Evolutionary conservation across 2,113 vertebrate genomes (phyloP), one percentile per base, ranked within the genome.

Genomic region (Arizona elegans): DNA sequence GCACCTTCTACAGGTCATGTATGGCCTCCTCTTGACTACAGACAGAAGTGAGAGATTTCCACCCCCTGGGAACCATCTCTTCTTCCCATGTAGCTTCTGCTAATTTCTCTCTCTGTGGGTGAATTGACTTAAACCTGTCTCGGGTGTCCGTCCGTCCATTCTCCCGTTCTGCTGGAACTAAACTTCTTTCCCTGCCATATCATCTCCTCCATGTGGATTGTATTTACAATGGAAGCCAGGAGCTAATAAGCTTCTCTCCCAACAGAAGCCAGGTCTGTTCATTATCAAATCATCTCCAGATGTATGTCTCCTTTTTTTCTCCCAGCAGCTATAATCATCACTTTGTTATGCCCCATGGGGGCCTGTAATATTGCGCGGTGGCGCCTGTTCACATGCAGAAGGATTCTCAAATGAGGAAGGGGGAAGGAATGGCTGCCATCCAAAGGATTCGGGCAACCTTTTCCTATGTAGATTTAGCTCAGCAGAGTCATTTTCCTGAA

Each of bases 201-300:
- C 85, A 15, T 38, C 55, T 8, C 55, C 54, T 50, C 65, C 88
- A 38, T 53, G 70, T 93, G 88, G 65, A 17, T 52, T 86, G 38
- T 59, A 59, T 86, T 85, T 85, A 86, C 92, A 93, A 26, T 52
- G 24, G 52, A 81, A 90, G 92, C n/a, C 19, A 29, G 88, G 43
- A 93, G 92, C 47, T 90, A 87, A 90, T 87, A 90, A n/a, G 50
- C 23, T 19, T n/a, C 70, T 90, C 91, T 58, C 81, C 92, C 90
- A 87, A 53, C 70, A 89, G 87, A 65, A 92, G 23, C 33, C 65
- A 29, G 38, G 17, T 50, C 90, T 81, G 52, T 85, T 85, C 87
- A 65, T 90, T 86, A 90, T 47, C 75, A 65, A 93, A 93, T 90
- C 91, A 90, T 70, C 65, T 88, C 90, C 90, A 58, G 90, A 88